Percentiles rank a stretch among this genome's conserved stretches.
These are phyloP conservation scores for Trichosurus vulpecula DNA, from an alignment of 2,797 vertebrate genomes.

Conservation along the genomic window DNA sequence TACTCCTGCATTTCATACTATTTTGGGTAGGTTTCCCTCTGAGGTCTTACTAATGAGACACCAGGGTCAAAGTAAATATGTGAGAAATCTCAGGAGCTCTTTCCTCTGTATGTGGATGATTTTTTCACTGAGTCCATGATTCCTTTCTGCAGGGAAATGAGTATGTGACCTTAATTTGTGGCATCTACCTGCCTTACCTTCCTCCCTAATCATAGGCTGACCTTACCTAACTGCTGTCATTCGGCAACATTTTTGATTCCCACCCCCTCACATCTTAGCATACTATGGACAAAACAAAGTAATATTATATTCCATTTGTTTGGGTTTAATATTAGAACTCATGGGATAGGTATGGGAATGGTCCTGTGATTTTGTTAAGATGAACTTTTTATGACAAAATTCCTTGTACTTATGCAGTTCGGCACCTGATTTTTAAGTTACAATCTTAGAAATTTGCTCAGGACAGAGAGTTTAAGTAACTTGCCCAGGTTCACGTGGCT, in stretches of 20 bases:
- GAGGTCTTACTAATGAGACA: conserved; percentile 11
- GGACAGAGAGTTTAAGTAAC: too few species aligned
- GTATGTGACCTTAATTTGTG: neutral
- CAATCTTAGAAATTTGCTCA: too few species aligned
- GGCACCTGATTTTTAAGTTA: too few species aligned
- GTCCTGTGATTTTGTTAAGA: too few species aligned
- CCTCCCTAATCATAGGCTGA: neutral
- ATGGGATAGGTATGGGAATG: neutral
- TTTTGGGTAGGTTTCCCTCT: conserved; percentile 29
- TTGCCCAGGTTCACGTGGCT: too few species aligned
- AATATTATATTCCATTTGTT: neutral
- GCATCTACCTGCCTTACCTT: neutral
- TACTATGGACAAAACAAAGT: neutral
- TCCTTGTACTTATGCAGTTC: too few species aligned
- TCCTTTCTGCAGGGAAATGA: neutral
- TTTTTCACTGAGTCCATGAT: conserved; percentile 20
- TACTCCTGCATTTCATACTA: neutral
- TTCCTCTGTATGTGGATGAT: neutral
- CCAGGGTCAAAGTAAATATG: neutral
- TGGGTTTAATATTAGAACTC: too few species aligned
- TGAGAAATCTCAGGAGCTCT: neutral
- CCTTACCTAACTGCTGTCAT: neutral
- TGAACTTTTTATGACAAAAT: too few species aligned
- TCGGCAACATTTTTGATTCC: neutral
- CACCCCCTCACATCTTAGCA: neutral